Conservation (phyloP, 2,888 invertebrate genomes). For the Latrodectus hesperus region DNA sequence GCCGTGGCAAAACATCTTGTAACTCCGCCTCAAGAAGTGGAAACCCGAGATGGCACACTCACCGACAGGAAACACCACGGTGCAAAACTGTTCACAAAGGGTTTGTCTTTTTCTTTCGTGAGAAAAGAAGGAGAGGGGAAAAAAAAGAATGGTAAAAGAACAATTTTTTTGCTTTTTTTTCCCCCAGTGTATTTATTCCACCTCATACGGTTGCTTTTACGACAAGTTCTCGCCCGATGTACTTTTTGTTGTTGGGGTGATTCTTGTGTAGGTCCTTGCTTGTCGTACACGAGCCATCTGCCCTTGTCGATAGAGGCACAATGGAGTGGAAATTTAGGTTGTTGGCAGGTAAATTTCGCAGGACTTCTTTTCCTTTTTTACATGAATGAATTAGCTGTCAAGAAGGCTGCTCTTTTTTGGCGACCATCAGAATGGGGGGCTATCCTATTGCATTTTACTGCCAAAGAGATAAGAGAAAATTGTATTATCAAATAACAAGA, state of each 20-base stretch:
- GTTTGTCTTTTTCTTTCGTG: slow-evolving; percentile 29
- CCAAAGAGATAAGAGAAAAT: too few species aligned
- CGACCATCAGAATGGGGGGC: neutral
- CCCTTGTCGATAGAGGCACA: slow-evolving; percentile 17
- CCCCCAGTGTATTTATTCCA: neutral
- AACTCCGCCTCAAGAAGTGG: slow-evolving; percentile 15
- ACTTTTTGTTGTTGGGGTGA: slow-evolving; percentile 49
- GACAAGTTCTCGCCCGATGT: slow-evolving; percentile 32
- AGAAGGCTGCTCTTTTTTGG: slow-evolving; percentile 4
- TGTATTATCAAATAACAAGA: too few species aligned
- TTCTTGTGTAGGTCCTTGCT: slow-evolving; percentile 26
- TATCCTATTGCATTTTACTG: too few species aligned
- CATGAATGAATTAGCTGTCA: neutral
- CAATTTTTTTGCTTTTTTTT: slow-evolving; percentile 23
- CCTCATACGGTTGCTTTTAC: slow-evolving; percentile 21
- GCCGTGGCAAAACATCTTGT: slow-evolving; percentile 34
- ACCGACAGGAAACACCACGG: slow-evolving; percentile 40
- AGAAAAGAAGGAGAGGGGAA: neutral
- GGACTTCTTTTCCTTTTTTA: slow-evolving; percentile 5
- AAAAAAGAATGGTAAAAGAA: too few species aligned
- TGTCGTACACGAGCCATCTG: slow-evolving; percentile 62
- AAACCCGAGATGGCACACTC: slow-evolving; percentile 40
- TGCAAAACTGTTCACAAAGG: slow-evolving; percentile 58
- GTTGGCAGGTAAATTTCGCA: slow-evolving; percentile 23
- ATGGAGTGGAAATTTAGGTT: slow-evolving; percentile 13